phyloP scores from a whole-genome alignment of 2,888 invertebrate species.

The Drosophila peninsularis region DNA sequence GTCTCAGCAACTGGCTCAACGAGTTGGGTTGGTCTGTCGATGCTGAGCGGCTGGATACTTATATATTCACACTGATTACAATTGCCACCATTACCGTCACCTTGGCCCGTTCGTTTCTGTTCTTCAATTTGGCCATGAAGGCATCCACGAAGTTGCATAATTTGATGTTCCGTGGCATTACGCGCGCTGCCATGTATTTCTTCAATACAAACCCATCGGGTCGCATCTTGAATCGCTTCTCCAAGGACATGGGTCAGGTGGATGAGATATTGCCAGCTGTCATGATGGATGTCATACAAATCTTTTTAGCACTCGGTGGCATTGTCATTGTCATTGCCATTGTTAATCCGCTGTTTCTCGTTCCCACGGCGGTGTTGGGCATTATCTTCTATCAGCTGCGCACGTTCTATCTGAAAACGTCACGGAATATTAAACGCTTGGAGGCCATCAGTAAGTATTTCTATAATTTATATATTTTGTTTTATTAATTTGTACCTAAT shows the following conservation, averaged over 20 bases:
- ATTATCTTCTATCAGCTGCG: constrained; percentile 91
- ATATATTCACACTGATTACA: constrained; percentile 86
- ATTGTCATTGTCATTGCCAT: constrained; percentile 91
- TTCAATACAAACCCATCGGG: constrained; percentile 95
- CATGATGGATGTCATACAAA: constrained; percentile 87
- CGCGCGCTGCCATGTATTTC: constrained; percentile 92
- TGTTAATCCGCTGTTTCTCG: constrained; percentile 90
- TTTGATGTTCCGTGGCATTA: constrained; percentile 92
- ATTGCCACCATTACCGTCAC: constrained; percentile 84
- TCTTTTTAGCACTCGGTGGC: constrained; percentile 92
- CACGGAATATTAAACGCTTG: constrained; percentile 92
- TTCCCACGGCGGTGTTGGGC: constrained; percentile 90
- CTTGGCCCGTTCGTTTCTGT: constrained; percentile 84
- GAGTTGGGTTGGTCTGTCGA: constrained; percentile 66
- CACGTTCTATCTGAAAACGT: constrained; percentile 91
- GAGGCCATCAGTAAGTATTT: constrained; percentile 91
- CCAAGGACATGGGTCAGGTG: constrained; percentile 92
- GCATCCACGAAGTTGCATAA: constrained; percentile 92
- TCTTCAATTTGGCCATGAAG: constrained; percentile 88
- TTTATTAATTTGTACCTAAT: not conserved
- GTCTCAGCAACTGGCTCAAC: constrained; percentile 53
- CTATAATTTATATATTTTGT: not conserved
- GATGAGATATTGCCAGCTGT: constrained; percentile 84
- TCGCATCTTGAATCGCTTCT: constrained; percentile 93
- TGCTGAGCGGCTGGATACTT: constrained; percentile 83